Base-by-base conservation (phyloP, 2,113 vertebrate species). In the Pluvialis apricaria region DNA sequence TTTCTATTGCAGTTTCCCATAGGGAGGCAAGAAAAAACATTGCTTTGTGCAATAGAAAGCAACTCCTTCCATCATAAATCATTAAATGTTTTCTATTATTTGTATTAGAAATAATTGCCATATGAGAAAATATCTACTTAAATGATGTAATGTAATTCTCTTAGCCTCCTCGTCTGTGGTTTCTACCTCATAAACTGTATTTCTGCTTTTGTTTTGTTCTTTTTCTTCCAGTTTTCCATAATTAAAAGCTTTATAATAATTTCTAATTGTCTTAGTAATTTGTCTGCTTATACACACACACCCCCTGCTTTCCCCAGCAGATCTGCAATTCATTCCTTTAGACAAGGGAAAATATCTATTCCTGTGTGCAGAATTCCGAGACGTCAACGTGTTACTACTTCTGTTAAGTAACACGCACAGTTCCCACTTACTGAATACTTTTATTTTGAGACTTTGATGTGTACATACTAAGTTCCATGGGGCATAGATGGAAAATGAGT, bases 401-500 rank as follows among this genome's bases (percentile, higher is more conserved):
- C 55, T 75, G 25, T 82, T 79, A 47, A 93, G 88, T 44, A 92
- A 93, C 42, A 86, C 62, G 60, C 73, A 62, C 36, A 79, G 58
- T 58, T 94, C 88, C 89, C 86, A 66, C 42, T 96, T 82, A 87
- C 38, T 70, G 86, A 94, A 82, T 45, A 66, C 34, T 94, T 94
- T 84, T 94, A 92, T 93, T 95, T 73, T 89, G 89, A 92, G 91
- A 65, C 73, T 60, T 40, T 40, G 73, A 45, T 91, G 78, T 51
- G 73, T 89, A 82, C 65, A 44, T 82, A 62, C 78, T 85, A 70
- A 89, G 72, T 80, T 87, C 69, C 79, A 84, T 0, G 1, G 45
- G 31, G 49, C 88, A 92, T 70, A 78, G 82, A 90, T 75, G 91
- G 89, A 82, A 96, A 96, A 90, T 96, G 94, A 97, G 85, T 87